Conservation (phyloP, 1,140 invertebrate genomes). For the Parasteatoda tepidariorum region DNA sequence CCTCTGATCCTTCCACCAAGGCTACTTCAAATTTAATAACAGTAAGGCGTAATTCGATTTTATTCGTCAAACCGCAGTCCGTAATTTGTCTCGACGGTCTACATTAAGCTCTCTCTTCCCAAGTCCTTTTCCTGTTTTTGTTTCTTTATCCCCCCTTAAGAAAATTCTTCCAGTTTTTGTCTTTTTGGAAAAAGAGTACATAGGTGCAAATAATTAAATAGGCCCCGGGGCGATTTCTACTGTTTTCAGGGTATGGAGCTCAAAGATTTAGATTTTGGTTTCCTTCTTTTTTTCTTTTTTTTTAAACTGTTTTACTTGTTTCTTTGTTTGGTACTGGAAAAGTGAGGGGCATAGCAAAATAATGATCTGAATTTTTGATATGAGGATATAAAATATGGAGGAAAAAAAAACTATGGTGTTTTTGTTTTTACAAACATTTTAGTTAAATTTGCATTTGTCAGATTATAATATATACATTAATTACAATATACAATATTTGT, state of each 20-base stretch:
- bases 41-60: slow-evolving; percentile 49
- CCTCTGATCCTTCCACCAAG: background rate
- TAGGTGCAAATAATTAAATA: slow-evolving; percentile 57
- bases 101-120: slow-evolving; percentile 26
- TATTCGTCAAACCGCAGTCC: slow-evolving; percentile 52
- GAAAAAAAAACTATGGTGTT: too few relatives aligned
- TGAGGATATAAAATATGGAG: too few relatives aligned
- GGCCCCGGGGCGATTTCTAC: slow-evolving; percentile 43
- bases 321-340: too few relatives aligned
- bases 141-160: background rate
- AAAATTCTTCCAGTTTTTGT: slow-evolving; percentile 26
- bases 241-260: background rate
- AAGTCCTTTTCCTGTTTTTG: background rate
- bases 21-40: slow-evolving; percentile 57
- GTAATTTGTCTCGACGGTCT: slow-evolving; percentile 39
- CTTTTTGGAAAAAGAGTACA: background rate
- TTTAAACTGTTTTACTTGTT: too few relatives aligned
- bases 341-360: too few relatives aligned
- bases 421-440: too few relatives aligned
- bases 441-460: too few relatives aligned
- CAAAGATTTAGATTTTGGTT: slow-evolving; percentile 11
- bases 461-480: too few relatives aligned
- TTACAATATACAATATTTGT: too few relatives aligned
- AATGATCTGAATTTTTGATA: too few relatives aligned
- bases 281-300: too few relatives aligned